Conservation (phyloP, 2,888 invertebrate genomes). For the Tanypteryx hageni region DNA sequence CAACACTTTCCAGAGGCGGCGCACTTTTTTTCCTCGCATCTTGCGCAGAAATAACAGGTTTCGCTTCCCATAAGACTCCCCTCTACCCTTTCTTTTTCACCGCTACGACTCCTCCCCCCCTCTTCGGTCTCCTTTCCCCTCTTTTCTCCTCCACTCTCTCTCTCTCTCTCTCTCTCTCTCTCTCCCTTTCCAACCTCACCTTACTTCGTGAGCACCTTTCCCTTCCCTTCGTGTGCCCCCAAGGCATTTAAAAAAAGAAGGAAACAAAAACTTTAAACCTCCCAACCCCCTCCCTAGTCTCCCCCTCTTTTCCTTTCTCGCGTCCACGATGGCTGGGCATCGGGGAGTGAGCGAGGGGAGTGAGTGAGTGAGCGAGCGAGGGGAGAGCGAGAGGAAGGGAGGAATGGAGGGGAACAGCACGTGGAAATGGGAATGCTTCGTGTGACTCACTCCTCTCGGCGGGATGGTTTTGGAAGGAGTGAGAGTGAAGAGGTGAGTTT, state of each 20-base stretch:
- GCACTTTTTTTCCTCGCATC: conserved; percentile 49
- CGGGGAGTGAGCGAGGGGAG: not conserved
- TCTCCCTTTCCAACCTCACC: not conserved
- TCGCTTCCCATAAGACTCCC: conserved; percentile 48
- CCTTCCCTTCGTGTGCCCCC: not conserved
- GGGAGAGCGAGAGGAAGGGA: not conserved
- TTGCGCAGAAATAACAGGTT: conserved; percentile 61
- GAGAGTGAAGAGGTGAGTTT: not conserved
- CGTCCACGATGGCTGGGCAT: not conserved
- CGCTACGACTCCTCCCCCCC: not conserved
- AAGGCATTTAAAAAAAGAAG: not conserved
- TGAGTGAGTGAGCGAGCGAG: not conserved
- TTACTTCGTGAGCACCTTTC: not conserved
- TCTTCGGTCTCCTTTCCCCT: not conserved
- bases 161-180: not conserved
- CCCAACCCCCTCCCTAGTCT: not conserved
- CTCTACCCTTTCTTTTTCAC: not conserved
- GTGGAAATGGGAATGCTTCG: not conserved
- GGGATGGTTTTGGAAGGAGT: not conserved
- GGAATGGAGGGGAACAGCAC: conserved; percentile 8
- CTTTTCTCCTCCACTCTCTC: not conserved
- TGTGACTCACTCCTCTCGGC: conserved; percentile 22
- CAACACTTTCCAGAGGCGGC: conserved; percentile 52
- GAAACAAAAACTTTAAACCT: not conserved
- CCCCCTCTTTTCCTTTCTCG: not conserved